Evolutionary conservation across 2,113 vertebrate species (phyloP).

Genomic region (Caranx melampygus): DNA sequence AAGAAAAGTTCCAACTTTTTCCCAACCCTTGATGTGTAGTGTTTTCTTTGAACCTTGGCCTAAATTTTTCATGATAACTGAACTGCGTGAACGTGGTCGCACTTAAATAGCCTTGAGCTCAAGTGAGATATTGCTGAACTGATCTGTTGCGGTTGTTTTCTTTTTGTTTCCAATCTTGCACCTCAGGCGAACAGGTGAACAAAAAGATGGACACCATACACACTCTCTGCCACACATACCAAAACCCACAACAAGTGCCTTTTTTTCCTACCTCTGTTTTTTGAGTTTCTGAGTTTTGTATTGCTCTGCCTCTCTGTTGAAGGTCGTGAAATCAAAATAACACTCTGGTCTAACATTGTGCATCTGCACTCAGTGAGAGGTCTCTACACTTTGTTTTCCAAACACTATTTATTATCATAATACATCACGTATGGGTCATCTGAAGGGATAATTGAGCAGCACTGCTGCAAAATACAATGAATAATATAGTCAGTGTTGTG

Average conservation of each 20-base stretch:
- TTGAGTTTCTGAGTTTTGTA: no score
- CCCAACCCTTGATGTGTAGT: constrained; percentile 11
- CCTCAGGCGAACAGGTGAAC: constrained; percentile 1
- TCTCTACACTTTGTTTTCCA: constrained; percentile 7
- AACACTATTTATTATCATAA: constrained; percentile 27
- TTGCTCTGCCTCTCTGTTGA: no score
- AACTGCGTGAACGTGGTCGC: background rate
- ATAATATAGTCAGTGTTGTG: constrained; percentile 30
- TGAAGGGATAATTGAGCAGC: constrained; percentile 29
- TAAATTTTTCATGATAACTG: constrained; percentile 44
- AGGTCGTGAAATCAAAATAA: background rate
- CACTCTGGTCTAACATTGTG: background rate
- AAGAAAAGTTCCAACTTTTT: constrained; percentile 14
- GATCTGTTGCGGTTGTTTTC: background rate
- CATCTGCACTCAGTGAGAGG: background rate
- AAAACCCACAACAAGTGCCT: background rate
- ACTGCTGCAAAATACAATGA: constrained; percentile 33
- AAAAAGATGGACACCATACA: background rate
- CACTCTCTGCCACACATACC: background rate
- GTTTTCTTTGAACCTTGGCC: constrained; percentile 26
- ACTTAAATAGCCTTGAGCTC: constrained; percentile 34
- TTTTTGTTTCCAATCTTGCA: constrained; percentile 11
- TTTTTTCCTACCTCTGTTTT: background rate
- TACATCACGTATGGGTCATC: constrained; percentile 12
- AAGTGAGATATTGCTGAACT: constrained; percentile 16